A percentile compares a stretch with the other conserved stretches of the same genome.
Evolutionary conservation across 2,113 vertebrate genomes (phyloP).

Genomic region (Galbula dea): DNA sequence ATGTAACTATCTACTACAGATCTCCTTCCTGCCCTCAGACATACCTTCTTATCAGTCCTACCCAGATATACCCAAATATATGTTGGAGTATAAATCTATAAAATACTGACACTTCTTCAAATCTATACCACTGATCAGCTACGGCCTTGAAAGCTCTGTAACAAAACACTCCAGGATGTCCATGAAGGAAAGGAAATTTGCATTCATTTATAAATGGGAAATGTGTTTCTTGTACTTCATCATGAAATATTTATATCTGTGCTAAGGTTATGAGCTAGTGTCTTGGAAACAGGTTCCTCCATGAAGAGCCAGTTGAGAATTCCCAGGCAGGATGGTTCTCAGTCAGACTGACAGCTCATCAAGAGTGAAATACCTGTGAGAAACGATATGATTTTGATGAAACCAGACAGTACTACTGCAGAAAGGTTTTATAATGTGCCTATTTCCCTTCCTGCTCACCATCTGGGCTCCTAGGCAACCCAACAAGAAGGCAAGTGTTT

Average conservation of each 20-base stretch:
- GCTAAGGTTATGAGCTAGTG: neutral
- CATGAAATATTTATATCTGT: neutral
- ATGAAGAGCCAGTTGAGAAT: neutral
- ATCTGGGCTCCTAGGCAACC: slow-evolving; percentile 6
- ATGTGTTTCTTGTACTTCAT: neutral
- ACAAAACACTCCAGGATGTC: neutral
- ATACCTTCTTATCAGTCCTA: neutral
- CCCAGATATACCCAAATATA: neutral
- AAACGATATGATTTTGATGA: neutral
- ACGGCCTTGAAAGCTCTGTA: neutral
- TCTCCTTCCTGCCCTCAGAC: neutral
- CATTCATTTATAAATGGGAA: neutral
- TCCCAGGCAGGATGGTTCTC: neutral
- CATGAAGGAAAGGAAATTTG: neutral
- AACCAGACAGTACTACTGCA: neutral
- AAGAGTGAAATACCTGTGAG: neutral
- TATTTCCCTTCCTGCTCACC: neutral
- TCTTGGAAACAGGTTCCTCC: neutral
- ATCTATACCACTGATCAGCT: neutral
- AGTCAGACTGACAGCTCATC: neutral
- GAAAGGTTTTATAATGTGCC: neutral
- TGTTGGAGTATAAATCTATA: neutral
- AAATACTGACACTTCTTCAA: neutral
- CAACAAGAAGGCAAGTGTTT: neutral
- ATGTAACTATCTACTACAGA: neutral